These are phyloP conservation scores for Paedocypris sp. DNA, from an alignment of 2,113 vertebrate species.

Conservation along the genomic window DNA sequence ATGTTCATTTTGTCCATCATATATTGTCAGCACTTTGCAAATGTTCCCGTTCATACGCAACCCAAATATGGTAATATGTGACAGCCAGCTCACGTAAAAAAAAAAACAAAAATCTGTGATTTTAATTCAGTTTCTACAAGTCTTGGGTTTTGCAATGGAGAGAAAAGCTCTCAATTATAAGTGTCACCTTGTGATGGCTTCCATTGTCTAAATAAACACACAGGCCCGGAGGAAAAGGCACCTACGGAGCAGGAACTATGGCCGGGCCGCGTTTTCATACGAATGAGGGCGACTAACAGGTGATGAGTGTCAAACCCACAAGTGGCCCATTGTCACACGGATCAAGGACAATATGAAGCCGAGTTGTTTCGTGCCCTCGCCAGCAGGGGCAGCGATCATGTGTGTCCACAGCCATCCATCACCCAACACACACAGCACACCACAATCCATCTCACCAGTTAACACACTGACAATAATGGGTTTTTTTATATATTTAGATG, in stretches of 20 bases:
- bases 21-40: too few species aligned
- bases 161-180: constrained; percentile 27
- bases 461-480: too few species aligned
- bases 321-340: constrained; percentile 51
- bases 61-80: too few species aligned
- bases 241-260: constrained; percentile 33
- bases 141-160: too few species aligned
- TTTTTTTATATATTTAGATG: too few species aligned
- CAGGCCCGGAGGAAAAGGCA: constrained; percentile 20
- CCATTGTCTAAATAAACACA: constrained; percentile 40
- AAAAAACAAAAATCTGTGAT: too few species aligned
- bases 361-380: constrained; percentile 40
- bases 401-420: constrained; percentile 47
- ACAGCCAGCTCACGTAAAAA: too few species aligned
- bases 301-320: constrained; percentile 57
- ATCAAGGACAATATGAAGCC: constrained; percentile 52
- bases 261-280: constrained; percentile 46
- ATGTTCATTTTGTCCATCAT: too few species aligned
- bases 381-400: constrained; percentile 39
- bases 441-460: too few species aligned
- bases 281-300: constrained; percentile 51
- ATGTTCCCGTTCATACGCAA: too few species aligned
- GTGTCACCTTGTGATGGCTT: constrained; percentile 7
- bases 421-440: constrained; percentile 38
- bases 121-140: too few species aligned